Conservation (phyloP, 2,113 vertebrate species). For the Rhynchopsitta pachyrhyncha region DNA sequence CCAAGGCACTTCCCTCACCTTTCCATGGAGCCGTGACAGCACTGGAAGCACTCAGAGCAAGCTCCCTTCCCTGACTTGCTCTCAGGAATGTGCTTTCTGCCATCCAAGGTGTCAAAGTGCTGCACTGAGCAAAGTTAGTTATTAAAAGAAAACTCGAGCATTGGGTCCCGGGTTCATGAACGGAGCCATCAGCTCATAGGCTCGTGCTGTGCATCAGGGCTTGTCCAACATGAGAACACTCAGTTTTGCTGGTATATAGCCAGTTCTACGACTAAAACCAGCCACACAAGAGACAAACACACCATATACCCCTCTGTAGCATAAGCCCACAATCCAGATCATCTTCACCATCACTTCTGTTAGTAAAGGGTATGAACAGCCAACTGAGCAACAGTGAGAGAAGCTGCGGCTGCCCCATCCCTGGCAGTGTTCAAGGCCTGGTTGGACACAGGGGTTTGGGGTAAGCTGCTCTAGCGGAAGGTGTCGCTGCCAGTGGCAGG, state of each 20-base stretch:
- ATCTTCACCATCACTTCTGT: background rate
- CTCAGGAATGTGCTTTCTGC: background rate
- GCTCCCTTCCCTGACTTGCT: background rate
- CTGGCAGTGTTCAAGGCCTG: background rate
- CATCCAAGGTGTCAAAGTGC: background rate
- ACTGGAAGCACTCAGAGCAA: background rate
- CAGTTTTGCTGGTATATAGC: accelerated
- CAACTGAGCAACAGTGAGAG: background rate
- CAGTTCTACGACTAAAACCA: background rate
- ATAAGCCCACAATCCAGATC: background rate
- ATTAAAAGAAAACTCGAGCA: constrained; percentile 12
- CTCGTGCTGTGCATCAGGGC: background rate
- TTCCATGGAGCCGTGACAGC: background rate
- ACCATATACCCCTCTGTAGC: accelerated
- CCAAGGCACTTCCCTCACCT: background rate
- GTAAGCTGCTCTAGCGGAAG: background rate
- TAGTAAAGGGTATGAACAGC: background rate
- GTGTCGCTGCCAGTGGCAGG: background rate
- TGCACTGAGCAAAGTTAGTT: background rate
- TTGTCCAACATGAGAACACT: background rate
- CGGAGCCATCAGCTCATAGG: background rate
- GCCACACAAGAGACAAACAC: background rate
- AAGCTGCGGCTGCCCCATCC: background rate
- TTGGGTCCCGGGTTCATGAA: background rate
- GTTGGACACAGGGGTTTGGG: background rate